Evolutionary conservation across 2,888 invertebrate species (phyloP).

Genomic region (Itoplectis maculator): DNA sequence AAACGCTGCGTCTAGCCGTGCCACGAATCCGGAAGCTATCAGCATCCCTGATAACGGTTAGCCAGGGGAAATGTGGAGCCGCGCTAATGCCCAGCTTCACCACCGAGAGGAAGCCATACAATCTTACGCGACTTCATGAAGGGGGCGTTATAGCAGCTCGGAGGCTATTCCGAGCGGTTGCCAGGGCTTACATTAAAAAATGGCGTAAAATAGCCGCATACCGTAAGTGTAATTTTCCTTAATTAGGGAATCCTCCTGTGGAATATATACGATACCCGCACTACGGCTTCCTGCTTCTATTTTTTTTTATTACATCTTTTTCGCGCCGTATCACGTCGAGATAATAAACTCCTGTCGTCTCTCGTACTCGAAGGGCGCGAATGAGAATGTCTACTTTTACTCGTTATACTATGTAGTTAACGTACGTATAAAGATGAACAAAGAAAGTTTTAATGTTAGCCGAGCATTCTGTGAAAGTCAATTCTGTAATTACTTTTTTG

Average conservation of each 20-base stretch:
- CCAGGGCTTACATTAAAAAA: conserved; percentile 1
- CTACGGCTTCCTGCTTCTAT: not conserved
- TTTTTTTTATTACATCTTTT: not conserved
- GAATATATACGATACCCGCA: not conserved
- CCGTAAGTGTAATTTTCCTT: conserved; percentile 4
- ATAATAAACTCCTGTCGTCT: not conserved
- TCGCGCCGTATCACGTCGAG: not conserved
- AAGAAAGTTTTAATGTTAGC: too few species aligned
- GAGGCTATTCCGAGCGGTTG: not conserved
- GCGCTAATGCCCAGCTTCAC: not conserved
- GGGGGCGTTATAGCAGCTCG: not conserved
- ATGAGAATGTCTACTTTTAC: not conserved
- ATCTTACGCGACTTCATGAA: not conserved
- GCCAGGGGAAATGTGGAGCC: not conserved
- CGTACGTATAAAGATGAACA: too few species aligned
- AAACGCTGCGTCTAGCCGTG: not conserved
- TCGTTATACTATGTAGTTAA: too few species aligned
- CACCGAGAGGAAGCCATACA: not conserved
- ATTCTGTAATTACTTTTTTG: too few species aligned
- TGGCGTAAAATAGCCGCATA: not conserved
- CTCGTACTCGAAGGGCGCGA: not conserved
- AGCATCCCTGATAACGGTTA: not conserved
- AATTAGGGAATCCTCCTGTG: not conserved
- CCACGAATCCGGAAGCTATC: conserved; percentile 7
- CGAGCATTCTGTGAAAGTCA: too few species aligned